These are phyloP conservation scores for Axea sp. DNA, from an alignment of 2,888 invertebrate genomes.

Conservation along the genomic window DNA sequence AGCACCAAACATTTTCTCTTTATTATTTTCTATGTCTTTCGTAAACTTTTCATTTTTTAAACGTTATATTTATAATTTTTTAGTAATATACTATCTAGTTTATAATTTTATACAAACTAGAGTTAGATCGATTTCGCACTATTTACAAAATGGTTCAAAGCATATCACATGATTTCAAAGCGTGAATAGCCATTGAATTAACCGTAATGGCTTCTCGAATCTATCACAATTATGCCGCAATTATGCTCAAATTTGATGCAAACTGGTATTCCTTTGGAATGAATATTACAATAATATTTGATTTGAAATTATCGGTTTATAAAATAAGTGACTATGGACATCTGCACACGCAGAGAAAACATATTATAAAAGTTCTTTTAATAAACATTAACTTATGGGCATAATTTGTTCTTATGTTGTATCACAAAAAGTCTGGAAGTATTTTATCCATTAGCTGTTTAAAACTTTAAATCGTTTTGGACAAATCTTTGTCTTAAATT, in stretches of 20 bases:
- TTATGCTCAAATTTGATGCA: slow-evolving; percentile 18
- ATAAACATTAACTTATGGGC: too few species aligned
- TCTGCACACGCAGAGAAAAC: too few species aligned
- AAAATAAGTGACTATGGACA: too few species aligned
- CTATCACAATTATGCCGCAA: slow-evolving; percentile 44
- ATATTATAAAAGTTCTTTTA: too few species aligned
- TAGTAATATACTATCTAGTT: slow-evolving; percentile 9
- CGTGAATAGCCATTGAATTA: slow-evolving; percentile 27
- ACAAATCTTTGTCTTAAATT: too few species aligned
- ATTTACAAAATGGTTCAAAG: slow-evolving; percentile 44
- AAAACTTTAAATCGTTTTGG: too few species aligned
- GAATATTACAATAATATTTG: too few species aligned
- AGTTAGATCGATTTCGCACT: slow-evolving; percentile 12
- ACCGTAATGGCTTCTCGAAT: slow-evolving; percentile 22
- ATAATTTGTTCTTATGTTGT: too few species aligned
- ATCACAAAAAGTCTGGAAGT: too few species aligned
- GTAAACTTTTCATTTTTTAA: too few species aligned
- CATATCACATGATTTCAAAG: slow-evolving; percentile 51
- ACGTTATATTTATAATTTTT: neutral
- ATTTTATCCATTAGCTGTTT: too few species aligned
- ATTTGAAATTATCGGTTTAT: too few species aligned
- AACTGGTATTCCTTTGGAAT: slow-evolving; percentile 12
- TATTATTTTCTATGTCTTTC: neutral
- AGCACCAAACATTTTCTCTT: slow-evolving; percentile 21
- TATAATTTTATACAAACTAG: slow-evolving; percentile 14